Evolutionary conservation across 2,797 vertebrate genomes (phyloP), one percentile per base, ranked within the genome.

Genomic region (Oceanodroma leucorhoa): DNA sequence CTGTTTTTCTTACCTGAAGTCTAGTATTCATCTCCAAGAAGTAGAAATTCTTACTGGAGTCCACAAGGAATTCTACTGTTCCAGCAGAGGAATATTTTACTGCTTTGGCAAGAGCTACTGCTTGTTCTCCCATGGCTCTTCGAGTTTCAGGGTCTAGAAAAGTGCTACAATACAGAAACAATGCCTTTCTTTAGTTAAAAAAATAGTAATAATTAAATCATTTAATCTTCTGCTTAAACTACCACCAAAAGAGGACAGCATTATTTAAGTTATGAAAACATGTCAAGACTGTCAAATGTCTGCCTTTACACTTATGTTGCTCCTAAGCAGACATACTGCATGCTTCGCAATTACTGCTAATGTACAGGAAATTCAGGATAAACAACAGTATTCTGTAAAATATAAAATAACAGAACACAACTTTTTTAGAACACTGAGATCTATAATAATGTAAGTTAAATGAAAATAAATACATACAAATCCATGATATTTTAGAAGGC

Each of bases 1-100:
- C 51, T 93, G 55, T 64, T 89, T 89, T 89, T 96, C 87, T 96
- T 96, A 99, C 99, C 99, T 99, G 99, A 55, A 99, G 98, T 83
- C 99, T 98, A 15, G 99, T 99, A 98, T 99, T 99, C 99, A 99
- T 99, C 98, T 99, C 99, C 87, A 99, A 98, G 96, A 99, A 99
- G 97, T 98, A 99, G 96, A 99, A 99, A 97, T 99, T 99, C 97
- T 98, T 99, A 76, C 96, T 97, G 6, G 99, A 99, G 93, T 99
- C 99, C 82, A 99, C 98, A 91, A 99, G 99, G 96, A 99, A 99
- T 98, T 99, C 99, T 76, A 99, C 99, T 0, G 99, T 99, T 79
- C 99, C 99, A 29, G 99, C 99, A 88, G 99, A 99, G 13, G 99
- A 99, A 96, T 99, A 99, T 86, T 98, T 97, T 18, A 99, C 99